Conservation (phyloP, 2,113 vertebrate species). For the Asarcornis scutulata region DNA sequence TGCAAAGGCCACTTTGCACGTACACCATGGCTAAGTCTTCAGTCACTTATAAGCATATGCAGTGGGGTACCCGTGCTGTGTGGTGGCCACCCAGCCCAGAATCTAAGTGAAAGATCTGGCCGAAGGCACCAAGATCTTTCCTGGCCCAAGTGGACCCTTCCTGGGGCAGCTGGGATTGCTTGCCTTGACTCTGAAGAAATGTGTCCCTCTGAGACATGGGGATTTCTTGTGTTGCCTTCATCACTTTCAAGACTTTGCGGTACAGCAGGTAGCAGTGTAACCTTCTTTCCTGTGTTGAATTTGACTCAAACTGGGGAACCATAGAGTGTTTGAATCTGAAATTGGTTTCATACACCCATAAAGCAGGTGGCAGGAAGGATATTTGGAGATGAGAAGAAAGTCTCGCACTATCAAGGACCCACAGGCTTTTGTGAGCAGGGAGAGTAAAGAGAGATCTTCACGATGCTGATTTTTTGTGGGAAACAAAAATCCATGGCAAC, state of each 20-base stretch:
- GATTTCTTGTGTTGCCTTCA: neutral
- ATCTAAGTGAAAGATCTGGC: neutral
- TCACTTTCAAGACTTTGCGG: neutral
- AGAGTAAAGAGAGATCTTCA: neutral
- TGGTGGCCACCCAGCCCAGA: neutral
- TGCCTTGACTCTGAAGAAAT: neutral
- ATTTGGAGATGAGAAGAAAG: neutral
- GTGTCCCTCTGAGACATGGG: neutral
- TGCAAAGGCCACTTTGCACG: neutral
- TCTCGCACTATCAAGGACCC: neutral
- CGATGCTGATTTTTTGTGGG: neutral
- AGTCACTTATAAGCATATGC: neutral
- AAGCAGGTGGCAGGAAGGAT: neutral
- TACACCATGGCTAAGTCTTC: no score
- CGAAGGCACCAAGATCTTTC: neutral
- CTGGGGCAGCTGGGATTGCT: neutral
- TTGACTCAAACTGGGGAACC: neutral
- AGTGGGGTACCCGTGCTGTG: neutral
- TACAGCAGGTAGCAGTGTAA: neutral
- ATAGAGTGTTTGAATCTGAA: neutral
- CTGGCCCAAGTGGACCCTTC: neutral
- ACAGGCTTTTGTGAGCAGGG: neutral
- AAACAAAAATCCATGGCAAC: neutral
- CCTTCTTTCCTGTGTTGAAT: slow-evolving; percentile 19
- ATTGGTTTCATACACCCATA: neutral